Evolutionary conservation across 1,140 invertebrate species (phyloP).

Genomic region (Pseudomyrmex flavicornis): DNA sequence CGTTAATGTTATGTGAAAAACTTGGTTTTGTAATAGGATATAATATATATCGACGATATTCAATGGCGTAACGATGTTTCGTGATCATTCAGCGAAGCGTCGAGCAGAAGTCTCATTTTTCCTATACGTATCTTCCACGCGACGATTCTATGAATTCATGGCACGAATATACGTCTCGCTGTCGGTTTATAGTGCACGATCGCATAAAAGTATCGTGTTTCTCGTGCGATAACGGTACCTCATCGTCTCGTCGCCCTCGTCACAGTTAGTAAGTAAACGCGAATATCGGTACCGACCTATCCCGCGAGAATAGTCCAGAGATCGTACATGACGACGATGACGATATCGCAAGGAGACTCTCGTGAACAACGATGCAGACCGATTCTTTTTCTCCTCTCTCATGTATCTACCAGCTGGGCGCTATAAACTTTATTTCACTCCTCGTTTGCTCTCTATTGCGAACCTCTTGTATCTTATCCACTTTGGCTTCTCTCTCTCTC

Average conservation of each 20-base stretch:
- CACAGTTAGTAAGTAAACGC: conserved; percentile 25
- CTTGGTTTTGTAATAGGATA: neutral
- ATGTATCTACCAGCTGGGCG: neutral
- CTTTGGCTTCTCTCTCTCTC: neutral
- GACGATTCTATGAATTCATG: conserved; percentile 34
- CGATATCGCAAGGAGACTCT: neutral
- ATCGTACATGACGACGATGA: conserved; percentile 30
- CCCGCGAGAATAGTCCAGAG: conserved; percentile 29
- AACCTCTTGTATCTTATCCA: conserved; percentile 43
- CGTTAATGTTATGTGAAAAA: too few species aligned
- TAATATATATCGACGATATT: neutral
- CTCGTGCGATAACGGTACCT: conserved; percentile 41
- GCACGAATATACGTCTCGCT: conserved; percentile 4
- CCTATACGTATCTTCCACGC: neutral
- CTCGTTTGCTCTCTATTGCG: conserved; percentile 47
- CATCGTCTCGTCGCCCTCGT: neutral
- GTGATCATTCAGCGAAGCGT: neutral
- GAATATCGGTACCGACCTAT: conserved; percentile 48
- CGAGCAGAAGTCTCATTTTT: conserved; percentile 14
- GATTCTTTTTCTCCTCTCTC: neutral
- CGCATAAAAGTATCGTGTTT: conserved; percentile 44
- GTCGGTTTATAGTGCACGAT: conserved; percentile 35
- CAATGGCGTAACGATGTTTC: neutral
- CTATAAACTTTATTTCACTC: conserved; percentile 40
- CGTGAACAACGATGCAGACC: neutral